Base-by-base conservation (phyloP, 2,888 invertebrate species). In the Eilema griseolum region DNA sequence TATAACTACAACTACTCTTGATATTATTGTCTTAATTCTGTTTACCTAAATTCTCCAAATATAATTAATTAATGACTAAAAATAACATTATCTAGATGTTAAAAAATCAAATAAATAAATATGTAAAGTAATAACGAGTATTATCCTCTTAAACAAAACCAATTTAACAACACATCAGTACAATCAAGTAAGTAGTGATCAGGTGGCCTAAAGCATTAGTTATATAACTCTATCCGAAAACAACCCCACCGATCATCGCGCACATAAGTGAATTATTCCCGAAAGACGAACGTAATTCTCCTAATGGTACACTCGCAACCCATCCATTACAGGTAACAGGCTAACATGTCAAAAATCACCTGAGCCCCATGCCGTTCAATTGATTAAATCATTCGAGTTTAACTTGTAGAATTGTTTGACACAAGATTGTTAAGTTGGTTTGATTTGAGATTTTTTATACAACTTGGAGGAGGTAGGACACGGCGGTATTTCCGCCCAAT, bases 241-340 rank as follows among this genome's bases (percentile, higher is more conserved):
- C 20, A n/a, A 20, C 14, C 23, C n/a, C 7, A 23, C 64, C 64
- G 4, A 26, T 46, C 41, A 11, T 31, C 20, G n/a, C 23, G 7
- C n/a, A 56, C 16, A 24, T 57, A 33, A 24, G 31, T 33, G 33
- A 56, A 59, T 66, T 66, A 66, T 60, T 66, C 16, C 12, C 20
- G 1, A 41, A 26, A 66, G 20, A 12, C 26, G 59, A 41, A 41
- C 1, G n/a, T 41, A 66, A 41, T 66, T 10, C 41, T 10, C 10
- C 26, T 60, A 66, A 59, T 37, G 31, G n/a, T 41, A 20, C 28
- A 16, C 52, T 52, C n/a, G 10, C n/a, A 23, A 24, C 26, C n/a
- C 37, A 66, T 60, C 59, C 59, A 60, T 59, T 26, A 66, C 26
- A 41, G 59, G 66, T 66, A 66, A 66, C 57, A 37, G 24, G 37